Conservation (phyloP, 2,113 vertebrate genomes). For the Paramormyrops kingsleyae region DNA sequence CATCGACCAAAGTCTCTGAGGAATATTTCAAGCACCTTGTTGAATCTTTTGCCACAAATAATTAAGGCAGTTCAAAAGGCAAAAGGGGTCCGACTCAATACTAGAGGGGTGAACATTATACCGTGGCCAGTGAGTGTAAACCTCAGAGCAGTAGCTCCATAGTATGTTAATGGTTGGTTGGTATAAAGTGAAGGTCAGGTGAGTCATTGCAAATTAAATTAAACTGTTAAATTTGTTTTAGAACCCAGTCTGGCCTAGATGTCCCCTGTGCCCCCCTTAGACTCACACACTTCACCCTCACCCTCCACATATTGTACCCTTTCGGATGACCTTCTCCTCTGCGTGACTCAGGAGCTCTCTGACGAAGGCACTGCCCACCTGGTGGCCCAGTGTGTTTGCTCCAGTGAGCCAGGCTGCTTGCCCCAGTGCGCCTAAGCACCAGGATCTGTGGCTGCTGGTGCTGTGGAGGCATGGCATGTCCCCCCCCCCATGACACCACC, state of each 20-base stretch:
- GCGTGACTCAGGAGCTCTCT: slow-evolving; percentile 55
- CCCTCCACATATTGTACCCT: slow-evolving; percentile 45
- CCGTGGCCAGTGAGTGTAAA: background rate
- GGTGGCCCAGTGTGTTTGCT: slow-evolving; percentile 53
- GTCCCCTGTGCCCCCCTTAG: background rate
- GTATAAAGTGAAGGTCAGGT: background rate
- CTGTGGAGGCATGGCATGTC: slow-evolving; percentile 70
- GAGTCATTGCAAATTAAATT: background rate
- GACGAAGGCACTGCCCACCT: slow-evolving; percentile 53
- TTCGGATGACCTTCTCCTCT: slow-evolving; percentile 58
- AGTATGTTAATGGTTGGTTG: background rate
- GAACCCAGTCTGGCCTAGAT: background rate
- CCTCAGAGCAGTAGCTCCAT: background rate
- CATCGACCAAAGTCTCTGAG: background rate
- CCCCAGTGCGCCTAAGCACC: slow-evolving; percentile 55
- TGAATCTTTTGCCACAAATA: background rate
- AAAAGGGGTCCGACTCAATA: background rate
- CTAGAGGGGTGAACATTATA: background rate
- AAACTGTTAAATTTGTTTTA: background rate
- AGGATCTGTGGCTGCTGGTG: slow-evolving; percentile 70
- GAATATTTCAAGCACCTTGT: background rate
- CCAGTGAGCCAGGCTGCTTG: slow-evolving; percentile 36
- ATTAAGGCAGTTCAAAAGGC: background rate
- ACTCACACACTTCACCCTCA: background rate
- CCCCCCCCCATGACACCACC: slow-evolving; percentile 61